Base-by-base conservation (phyloP, 2,797 vertebrate species). In the Chaetophractus vellerosus region DNA sequence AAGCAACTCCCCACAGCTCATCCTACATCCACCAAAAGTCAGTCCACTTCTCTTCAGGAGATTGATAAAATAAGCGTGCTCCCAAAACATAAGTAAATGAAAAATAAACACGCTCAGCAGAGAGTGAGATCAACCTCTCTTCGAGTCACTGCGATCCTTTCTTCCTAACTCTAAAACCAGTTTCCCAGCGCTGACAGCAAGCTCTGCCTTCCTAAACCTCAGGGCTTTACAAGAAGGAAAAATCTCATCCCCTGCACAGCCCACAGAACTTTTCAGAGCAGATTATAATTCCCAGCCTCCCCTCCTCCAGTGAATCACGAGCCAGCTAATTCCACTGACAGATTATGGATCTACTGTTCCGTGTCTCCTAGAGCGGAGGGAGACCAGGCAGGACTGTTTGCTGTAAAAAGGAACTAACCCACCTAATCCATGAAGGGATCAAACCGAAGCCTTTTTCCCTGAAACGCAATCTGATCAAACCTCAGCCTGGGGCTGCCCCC, bases 171-270 rank as follows among this genome's bases (percentile, higher is more conserved):
- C 64, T 89, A 96, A 76, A 91, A 74, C 78, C 7, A 12, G 74
- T 80, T 94, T 95, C 74, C 93, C 80, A 0, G 6, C 18, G 81
- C 84, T 88, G 93, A 95, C 72, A 31, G 84, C 83, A 63, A 94
- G 92, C 91, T 82, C 50, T 38, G 63, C 57, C 57, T 87, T 88
- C 74, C 57, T 66, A 52, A 94, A 81, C 76, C 89, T 86, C 19
- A 0, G 10, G 57, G 91, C 68, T 95, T 91, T 74, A 31, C 64
- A 23, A 23, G 66, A 74, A 84, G 79, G 81, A 33, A 80, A 87
- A 92, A 7, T 72, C 72, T 89, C 79, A 55, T 31, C 50, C 24
- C 2, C 1, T 1, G 38, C 48, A 63, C 21, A 61, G 63, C 80
- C 82, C 59, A 36, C 38, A 52, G 26, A 76, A 38, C 55, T 63